Evolutionary conservation across 1,140 invertebrate genomes (phyloP), one percentile per base, ranked within the genome.

Genomic region (Popillia japonica): DNA sequence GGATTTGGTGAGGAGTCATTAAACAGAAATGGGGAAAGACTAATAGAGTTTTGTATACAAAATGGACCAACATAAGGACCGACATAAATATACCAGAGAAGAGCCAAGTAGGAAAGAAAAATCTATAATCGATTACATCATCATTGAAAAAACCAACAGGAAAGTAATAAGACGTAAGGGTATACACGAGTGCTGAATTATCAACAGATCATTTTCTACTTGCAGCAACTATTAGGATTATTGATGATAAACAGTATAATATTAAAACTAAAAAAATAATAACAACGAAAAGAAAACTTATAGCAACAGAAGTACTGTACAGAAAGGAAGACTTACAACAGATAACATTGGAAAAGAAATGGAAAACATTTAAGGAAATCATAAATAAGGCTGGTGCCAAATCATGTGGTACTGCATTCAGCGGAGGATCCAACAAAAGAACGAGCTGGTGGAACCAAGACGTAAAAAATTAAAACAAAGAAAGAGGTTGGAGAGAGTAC

Each of bases 141-240:
- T 23, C n/a, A 11, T 23, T n/a, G 10, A 72, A 17, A 72, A 72
- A 20, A 72, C n/a, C 3, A 17, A 1, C 64, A 20, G 10, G 20
- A 72, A 72, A 0, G 20, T 11, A 3, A 72, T 23, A 3, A 72
- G 22, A 72, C 22, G 22, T 23, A 72, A 72, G 10, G 22, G 64
- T 72, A 2, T 17, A 72, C 4, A n/a, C 3, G 3, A 23, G 64
- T 8, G 14, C 14, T 23, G 64, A 72, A 8, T n/a, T 23, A 23
- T 11, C 10, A 17, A 72, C 64, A 10, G 64, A 72, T 8, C 64
- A 72, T 72, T 72, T 17, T 10, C 64, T 72, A 10, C 64, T 72
- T 2, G 64, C 27, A 34, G 27, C 11, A 20, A 20, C 48, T 1
- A 2, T n/a, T n/a, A 55, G 3, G 3, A 6, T n/a, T 2, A 55